phyloP scores from a whole-genome alignment of 2,888 invertebrate species.

The Archaeoteleia sp. region DNA sequence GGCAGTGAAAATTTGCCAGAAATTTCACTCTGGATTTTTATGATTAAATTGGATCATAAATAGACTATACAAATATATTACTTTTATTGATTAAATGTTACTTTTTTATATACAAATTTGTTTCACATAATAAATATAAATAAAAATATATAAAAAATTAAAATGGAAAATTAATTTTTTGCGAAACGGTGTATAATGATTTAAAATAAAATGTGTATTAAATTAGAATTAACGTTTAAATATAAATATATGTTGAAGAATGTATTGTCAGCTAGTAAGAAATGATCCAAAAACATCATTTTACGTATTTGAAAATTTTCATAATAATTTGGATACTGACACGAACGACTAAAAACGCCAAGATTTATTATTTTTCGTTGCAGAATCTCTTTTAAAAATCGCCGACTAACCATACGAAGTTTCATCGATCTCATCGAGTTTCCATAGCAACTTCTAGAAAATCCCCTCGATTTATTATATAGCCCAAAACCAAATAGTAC shows the following conservation, averaged over 20 bases:
- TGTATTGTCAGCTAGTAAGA: no score
- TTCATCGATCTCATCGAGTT: conserved; percentile 55
- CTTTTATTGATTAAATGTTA: no score
- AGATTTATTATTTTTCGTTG: conserved; percentile 47
- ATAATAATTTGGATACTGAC: conserved; percentile 14
- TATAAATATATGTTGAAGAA: no score
- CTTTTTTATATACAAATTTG: no score
- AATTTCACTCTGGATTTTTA: conserved; percentile 17
- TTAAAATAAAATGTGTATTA: no score
- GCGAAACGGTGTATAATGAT: no score
- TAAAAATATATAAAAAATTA: no score
- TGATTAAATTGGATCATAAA: conserved; percentile 29
- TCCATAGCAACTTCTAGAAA: conserved; percentile 54
- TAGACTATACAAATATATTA: no score
- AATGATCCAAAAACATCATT: no score
- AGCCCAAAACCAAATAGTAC: conserved; percentile 40
- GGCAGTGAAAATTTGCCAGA: conserved; percentile 11
- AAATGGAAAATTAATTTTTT: no score
- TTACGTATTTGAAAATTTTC: conserved; percentile 3
- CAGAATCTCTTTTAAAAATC: conserved; percentile 52
- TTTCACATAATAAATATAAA: no score
- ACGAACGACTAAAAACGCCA: conserved; percentile 25
- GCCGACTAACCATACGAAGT: conserved; percentile 53
- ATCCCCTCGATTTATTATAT: conserved; percentile 52
- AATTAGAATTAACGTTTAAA: no score